A percentile compares a stretch with the other conserved stretches of the same genome.
These are phyloP conservation scores for Chondrilla cf. caribensis DNA, from an alignment of 37 sponge, comb jelly and placozoan species.

Conservation along the genomic window DNA sequence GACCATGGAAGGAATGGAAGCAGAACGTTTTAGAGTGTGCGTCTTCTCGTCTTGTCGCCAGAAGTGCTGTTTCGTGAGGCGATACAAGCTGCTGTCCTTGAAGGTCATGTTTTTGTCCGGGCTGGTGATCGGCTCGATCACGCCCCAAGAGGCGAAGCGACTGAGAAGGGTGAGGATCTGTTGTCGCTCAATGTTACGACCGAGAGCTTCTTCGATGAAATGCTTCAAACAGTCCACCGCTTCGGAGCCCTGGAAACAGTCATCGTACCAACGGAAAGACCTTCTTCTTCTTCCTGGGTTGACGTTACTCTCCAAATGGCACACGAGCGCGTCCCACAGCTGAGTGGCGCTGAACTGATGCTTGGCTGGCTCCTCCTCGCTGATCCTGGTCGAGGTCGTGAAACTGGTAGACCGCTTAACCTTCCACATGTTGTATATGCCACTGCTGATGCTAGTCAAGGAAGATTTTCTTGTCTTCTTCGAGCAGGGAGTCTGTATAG, in stretches of 20 bases:
- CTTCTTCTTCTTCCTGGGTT: background rate
- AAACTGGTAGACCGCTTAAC: background rate
- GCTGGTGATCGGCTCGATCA: background rate
- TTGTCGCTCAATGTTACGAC: background rate
- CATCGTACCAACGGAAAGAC: slow-evolving; percentile 20
- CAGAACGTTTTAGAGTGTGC: background rate
- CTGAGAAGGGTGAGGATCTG: background rate
- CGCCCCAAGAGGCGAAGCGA: slow-evolving; percentile 2
- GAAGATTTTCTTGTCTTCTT: too few relatives aligned
- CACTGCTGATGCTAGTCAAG: too few relatives aligned
- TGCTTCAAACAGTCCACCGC: background rate
- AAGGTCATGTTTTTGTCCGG: background rate
- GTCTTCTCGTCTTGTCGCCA: slow-evolving; percentile 7
- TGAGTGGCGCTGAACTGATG: slow-evolving; percentile 7
- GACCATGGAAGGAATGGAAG: slow-evolving; percentile 2
- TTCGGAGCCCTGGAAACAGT: slow-evolving; percentile 23
- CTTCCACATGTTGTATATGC: slow-evolving; percentile 1
- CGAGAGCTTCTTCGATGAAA: background rate
- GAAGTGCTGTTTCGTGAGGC: slow-evolving; percentile 13
- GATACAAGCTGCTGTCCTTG: slow-evolving; percentile 10
- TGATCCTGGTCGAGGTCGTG: background rate
- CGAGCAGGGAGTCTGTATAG: too few relatives aligned
- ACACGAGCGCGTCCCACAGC: slow-evolving; percentile 26
- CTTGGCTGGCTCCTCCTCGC: background rate
- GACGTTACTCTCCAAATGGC: slow-evolving; percentile 4